Evolutionary conservation across 2,797 vertebrate genomes (phyloP).

Genomic region (Potorous gilbertii): DNA sequence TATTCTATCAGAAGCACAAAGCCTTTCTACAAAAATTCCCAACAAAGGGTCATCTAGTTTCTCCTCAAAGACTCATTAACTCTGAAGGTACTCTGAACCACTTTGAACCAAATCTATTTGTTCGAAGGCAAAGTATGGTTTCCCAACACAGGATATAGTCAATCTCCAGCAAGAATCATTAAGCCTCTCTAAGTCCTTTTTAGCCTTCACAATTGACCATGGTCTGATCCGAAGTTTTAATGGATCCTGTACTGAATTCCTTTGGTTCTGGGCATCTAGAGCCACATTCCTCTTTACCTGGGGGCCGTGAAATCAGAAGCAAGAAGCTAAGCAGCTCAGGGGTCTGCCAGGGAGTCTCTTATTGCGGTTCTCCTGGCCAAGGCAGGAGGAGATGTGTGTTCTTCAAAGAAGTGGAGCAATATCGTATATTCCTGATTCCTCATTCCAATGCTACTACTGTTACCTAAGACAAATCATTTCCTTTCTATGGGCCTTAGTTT

Average conservation of each 20-base stretch:
- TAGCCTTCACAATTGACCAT: not conserved
- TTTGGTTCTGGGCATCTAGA: not conserved
- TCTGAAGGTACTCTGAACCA: not conserved
- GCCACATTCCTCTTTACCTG: not conserved
- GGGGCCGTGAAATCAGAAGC: not conserved
- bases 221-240: not conserved
- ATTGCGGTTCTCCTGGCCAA: not conserved
- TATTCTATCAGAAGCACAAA: not conserved
- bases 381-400: not conserved
- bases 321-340: not conserved
- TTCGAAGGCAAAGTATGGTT: not conserved
- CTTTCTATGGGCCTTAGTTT: not conserved
- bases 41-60: not conserved
- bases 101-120: not conserved
- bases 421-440: not conserved
- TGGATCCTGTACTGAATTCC: not conserved
- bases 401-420: not conserved
- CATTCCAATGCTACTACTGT: not conserved
- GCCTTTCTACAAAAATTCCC: not conserved
- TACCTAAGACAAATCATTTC: not conserved
- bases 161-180: not conserved
- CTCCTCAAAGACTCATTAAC: not conserved
- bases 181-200: not conserved
- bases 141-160: not conserved
- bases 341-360: not conserved